These are phyloP conservation scores for Catotricha subobsoleta DNA, from an alignment of 2,888 invertebrate genomes.

Conservation along the genomic window DNA sequence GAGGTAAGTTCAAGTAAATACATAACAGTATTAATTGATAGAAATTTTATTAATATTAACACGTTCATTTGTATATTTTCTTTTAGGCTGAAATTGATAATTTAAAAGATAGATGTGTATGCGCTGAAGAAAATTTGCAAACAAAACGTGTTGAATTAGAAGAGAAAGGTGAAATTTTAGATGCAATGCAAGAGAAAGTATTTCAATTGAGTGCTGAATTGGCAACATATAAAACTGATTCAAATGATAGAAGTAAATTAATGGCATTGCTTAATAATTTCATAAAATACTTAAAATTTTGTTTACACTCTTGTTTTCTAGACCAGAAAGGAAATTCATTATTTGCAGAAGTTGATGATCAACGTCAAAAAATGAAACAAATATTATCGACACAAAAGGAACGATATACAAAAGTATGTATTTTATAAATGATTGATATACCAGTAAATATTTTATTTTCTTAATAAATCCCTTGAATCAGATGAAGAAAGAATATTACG, in stretches of 20 bases:
- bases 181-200: slow-evolving; percentile 25
- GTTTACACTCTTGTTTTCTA: slow-evolving; percentile 18
- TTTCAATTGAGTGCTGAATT: slow-evolving; percentile 24
- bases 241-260: slow-evolving; percentile 19
- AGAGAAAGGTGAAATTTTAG: slow-evolving; percentile 22
- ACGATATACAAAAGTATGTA: slow-evolving; percentile 32
- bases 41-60: background rate
- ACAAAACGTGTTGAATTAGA: slow-evolving; percentile 25
- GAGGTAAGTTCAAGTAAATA: background rate
- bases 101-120: slow-evolving; percentile 22
- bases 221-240: slow-evolving; percentile 17
- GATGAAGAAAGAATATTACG: slow-evolving; percentile 25
- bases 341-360: slow-evolving; percentile 47
- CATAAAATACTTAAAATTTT: slow-evolving; percentile 1
- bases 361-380: slow-evolving; percentile 42
- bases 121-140: slow-evolving; percentile 23
- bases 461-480: slow-evolving; percentile 9
- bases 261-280: background rate
- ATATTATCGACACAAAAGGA: slow-evolving; percentile 39
- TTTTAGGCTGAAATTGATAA: slow-evolving; percentile 23
- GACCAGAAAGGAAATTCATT: slow-evolving; percentile 44
- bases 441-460: background rate
- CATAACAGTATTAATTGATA: background rate
- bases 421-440: background rate
- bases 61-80: background rate